phyloP scores from a whole-genome alignment of 2,888 invertebrate species.

The Drosophila anceps region DNA sequence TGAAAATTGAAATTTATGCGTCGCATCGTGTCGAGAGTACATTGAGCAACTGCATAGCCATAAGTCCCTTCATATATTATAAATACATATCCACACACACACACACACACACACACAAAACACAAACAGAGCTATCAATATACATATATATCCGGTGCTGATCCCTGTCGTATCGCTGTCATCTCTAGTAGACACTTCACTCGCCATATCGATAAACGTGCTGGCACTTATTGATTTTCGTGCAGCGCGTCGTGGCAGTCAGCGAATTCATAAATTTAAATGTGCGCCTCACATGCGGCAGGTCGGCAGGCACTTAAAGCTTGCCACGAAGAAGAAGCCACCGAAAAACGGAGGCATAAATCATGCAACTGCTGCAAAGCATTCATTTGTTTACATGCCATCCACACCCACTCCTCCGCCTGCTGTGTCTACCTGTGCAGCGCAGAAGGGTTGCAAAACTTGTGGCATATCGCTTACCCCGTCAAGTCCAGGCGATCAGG shows the following conservation, averaged over 20 bases:
- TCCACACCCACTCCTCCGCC: background rate
- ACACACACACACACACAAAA: background rate
- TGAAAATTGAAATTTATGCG: slow-evolving; percentile 78
- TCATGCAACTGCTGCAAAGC: slow-evolving; percentile 46
- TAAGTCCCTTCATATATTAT: slow-evolving; percentile 18
- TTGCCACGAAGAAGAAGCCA: slow-evolving; percentile 13
- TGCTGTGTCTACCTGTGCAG: slow-evolving; percentile 15
- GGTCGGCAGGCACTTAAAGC: slow-evolving; percentile 26
- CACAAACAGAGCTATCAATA: background rate
- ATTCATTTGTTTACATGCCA: slow-evolving; percentile 55
- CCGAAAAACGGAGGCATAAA: slow-evolving; percentile 44
- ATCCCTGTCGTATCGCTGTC: slow-evolving; percentile 80
- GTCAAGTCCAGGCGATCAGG: slow-evolving; percentile 34
- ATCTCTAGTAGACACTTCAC: slow-evolving; percentile 62
- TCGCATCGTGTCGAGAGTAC: slow-evolving; percentile 19
- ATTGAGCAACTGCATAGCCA: slow-evolving; percentile 26
- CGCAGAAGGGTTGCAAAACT: slow-evolving; percentile 47
- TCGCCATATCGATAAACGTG: slow-evolving; percentile 60
- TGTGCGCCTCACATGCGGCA: slow-evolving; percentile 46
- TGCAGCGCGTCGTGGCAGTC: slow-evolving; percentile 14
- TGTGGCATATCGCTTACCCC: slow-evolving; percentile 44
- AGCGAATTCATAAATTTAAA: slow-evolving; percentile 65
- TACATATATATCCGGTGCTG: slow-evolving; percentile 42
- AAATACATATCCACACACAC: slow-evolving; percentile 1
- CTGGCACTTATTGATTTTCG: slow-evolving; percentile 53